Evolutionary conservation across 2,888 invertebrate genomes (phyloP).

Genomic region (Folsomia candida): DNA sequence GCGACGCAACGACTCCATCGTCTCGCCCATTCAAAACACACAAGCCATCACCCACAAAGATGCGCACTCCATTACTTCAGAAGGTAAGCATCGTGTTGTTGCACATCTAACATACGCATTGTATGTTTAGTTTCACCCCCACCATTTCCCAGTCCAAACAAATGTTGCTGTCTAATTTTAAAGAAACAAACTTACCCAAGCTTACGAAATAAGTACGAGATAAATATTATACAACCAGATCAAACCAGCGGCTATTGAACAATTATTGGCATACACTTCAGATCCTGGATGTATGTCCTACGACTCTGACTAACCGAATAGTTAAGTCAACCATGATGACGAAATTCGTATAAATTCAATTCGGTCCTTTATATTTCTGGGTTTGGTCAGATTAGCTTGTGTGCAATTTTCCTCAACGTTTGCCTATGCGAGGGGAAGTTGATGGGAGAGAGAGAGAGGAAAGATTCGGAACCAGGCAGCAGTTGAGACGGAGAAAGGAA

Average conservation of each 20-base stretch:
- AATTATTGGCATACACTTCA: too few relatives aligned
- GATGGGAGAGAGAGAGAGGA: not conserved
- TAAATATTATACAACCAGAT: too few relatives aligned
- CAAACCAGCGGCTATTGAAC: too few relatives aligned
- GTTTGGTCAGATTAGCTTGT: too few relatives aligned
- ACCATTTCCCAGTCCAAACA: not conserved
- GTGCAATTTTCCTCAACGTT: too few relatives aligned
- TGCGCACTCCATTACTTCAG: constrained; percentile 15
- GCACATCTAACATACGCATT: not conserved
- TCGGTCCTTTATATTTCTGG: too few relatives aligned
- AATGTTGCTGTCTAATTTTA: not conserved
- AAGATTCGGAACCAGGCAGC: constrained; percentile 1
- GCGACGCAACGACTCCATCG: constrained; percentile 50
- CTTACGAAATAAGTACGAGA: not conserved
- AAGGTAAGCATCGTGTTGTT: too few relatives aligned
- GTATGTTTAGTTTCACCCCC: not conserved
- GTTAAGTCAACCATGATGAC: too few relatives aligned
- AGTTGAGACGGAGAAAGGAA: constrained; percentile 11
- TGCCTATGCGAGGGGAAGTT: not conserved
- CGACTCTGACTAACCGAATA: too few relatives aligned
- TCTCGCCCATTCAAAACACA: constrained; percentile 50
- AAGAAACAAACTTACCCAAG: not conserved
- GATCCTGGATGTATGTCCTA: too few relatives aligned
- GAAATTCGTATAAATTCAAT: too few relatives aligned
- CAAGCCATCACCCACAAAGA: constrained; percentile 29